Evolutionary conservation across 2,797 vertebrate genomes (phyloP).

Genomic region (Urocyon cinereoargenteus): DNA sequence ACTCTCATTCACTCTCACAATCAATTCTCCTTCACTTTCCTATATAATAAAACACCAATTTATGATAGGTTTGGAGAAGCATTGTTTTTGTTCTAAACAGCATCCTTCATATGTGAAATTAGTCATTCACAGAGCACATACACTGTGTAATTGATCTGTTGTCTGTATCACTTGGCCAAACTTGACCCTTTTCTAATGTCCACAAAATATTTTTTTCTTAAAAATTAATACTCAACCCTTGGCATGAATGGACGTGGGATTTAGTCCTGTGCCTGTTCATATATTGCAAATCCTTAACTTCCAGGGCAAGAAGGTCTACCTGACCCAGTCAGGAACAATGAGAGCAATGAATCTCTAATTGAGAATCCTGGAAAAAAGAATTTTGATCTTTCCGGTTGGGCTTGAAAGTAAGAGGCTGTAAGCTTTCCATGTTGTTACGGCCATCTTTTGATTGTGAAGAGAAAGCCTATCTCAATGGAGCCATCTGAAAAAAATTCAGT

Average conservation of each 20-base stretch:
- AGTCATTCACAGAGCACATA: not conserved
- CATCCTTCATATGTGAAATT: not conserved
- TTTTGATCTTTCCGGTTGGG: not conserved
- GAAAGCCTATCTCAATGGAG: not conserved
- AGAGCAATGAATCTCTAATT: not conserved
- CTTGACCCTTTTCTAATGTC: not conserved
- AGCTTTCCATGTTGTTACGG: not conserved
- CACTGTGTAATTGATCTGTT: not conserved
- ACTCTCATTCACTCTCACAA: not conserved
- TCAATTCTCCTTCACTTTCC: not conserved
- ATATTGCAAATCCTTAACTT: fast-evolving
- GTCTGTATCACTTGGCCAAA: not conserved
- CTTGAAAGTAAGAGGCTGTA: not conserved
- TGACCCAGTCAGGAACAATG: not conserved
- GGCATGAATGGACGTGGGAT: not conserved
- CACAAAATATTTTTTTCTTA: not conserved
- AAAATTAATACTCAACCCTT: not conserved
- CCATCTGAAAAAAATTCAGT: not conserved
- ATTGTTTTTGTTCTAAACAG: not conserved
- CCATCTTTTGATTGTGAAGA: not conserved
- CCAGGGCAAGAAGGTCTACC: not conserved
- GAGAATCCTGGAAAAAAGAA: not conserved
- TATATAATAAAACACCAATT: not conserved
- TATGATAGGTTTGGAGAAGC: not conserved
- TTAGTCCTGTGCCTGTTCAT: not conserved